Percentiles rank a stretch among this genome's conserved stretches.
phyloP scores from a whole-genome alignment of 2,888 invertebrate species.

The Drosophila dives region DNA sequence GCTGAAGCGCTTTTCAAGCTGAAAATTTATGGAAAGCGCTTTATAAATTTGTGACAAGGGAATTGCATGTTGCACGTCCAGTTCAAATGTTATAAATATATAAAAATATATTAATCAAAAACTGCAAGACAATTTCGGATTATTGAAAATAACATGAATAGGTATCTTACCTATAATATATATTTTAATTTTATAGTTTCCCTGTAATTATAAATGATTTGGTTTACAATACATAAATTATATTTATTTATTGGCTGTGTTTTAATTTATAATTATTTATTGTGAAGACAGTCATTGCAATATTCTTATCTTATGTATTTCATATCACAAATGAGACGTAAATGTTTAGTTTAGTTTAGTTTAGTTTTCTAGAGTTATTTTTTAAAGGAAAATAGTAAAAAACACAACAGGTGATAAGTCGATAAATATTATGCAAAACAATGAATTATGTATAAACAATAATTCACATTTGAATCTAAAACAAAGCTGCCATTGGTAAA shows the following conservation, averaged over 20 bases:
- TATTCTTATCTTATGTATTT: neutral
- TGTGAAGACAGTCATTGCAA: neutral
- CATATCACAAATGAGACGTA: neutral
- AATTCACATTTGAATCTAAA: neutral
- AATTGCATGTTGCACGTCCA: conserved; percentile 8
- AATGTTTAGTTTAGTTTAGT: too few relatives aligned
- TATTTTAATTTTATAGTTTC: neutral
- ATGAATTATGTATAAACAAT: neutral
- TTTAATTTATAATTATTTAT: neutral
- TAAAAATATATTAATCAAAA: neutral
- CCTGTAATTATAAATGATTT: neutral
- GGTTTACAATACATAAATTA: neutral
- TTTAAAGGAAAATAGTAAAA: neutral
- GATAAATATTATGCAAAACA: neutral
- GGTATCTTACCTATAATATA: neutral
- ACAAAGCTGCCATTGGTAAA: neutral
- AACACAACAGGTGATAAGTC: neutral
- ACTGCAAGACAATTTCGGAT: neutral
- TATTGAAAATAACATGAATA: neutral
- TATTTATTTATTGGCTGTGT: neutral
- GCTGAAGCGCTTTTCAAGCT: conserved; percentile 47
- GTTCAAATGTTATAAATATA: neutral
- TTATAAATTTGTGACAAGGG: conserved; percentile 52
- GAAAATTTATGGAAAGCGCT: conserved; percentile 51
- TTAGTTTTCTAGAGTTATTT: neutral